Base-by-base conservation (phyloP, 2,113 vertebrate species). In the Abramis brama region DNA sequence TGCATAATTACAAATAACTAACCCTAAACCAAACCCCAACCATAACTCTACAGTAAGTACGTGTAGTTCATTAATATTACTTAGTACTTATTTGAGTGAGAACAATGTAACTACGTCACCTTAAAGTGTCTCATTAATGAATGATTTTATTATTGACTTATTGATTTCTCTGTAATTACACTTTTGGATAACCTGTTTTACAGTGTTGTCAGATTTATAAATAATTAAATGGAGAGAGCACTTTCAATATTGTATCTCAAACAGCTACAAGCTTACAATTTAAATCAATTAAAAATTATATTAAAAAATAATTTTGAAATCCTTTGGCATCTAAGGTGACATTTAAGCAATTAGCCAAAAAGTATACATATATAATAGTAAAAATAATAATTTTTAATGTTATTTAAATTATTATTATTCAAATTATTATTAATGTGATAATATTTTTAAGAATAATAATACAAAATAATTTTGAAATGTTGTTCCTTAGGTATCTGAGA, bases 151-250 rank as follows among this genome's bases (percentile, higher is more conserved):
- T 43, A 79, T 79, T 60, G 77, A 60, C 6, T 79, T 57, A 80
- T 80, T 80, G 78, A 80, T 8, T 45, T 47, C n/a, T 45, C 59
- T 27, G 78, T 64, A 80, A 80, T 45, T 19, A 21, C 33, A 15
- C 21, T 15, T 62, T 79, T 79, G 78, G 23, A 43, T 17, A 43
- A 78, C 25, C 33, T n/a, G 12, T 43, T 60, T 43, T 43, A 15
- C 36, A 36, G 25, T 21, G 5, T 45, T 74, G 39, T 7, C 39
- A 79, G 15, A 25, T 64, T 21, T 64, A 15, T 45, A 62, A 62
- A 80, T 62, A 6, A 80, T 47, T 30, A 17, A 64, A 62, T 30
- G 27, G 8, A 47, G 36, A 79, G 59, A 4, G 76, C 52, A n/a
- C 2, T 21, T 12, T 23, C 17, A 33, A 6, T 57, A 4, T 8